Evolutionary conservation across 2,113 vertebrate species (phyloP), one percentile per base, ranked within the genome.

Genomic region (Lepisosteus oculatus): DNA sequence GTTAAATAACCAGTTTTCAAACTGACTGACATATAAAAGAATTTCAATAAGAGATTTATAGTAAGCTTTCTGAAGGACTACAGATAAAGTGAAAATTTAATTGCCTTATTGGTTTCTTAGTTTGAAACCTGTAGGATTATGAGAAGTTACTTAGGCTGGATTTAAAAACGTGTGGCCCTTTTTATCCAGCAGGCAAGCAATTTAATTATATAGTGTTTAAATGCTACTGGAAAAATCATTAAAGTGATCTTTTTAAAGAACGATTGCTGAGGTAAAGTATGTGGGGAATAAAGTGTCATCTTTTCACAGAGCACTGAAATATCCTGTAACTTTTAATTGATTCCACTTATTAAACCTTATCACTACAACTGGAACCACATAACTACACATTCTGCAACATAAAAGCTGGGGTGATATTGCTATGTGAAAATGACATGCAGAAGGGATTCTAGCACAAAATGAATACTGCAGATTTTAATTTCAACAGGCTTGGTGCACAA

Each of bases 21-120:
- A 59, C 12, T n/a, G 51, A 17, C 11, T 61, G 65, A 68, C 72
- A 68, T 42, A 61, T 73, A 59, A 61, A 62, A 12, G 65, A 73
- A 61, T 68, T 14, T 71, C 54, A 63, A 54, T 54, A 42, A 54
- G 45, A 63, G 61, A 59, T 55, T 73, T 73, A 68, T 44, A 15
- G 17, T n/a, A 61, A 54, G 65, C 13, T 68, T 61, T 42, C 44
- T 51, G 43, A 15, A 61, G 68, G 57, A 54, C 45, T 44, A 9
- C 41, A 51, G 14, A 61, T 61, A 29, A 13, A 8, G 14, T 29
- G 72, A 42, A 29, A 59, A 15, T 61, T 45, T 59, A 66, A 67
- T 29, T 61, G 55, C 71, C 65, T 61, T 73, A 51, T 73, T 67
- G 14, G 64, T 66, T 67, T 73, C 55, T 41, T 11, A 70, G 12